A percentile compares a stretch with the other conserved stretches of the same genome.
Conservation (phyloP, 2,113 vertebrate genomes). For the Anguilla japonica region DNA sequence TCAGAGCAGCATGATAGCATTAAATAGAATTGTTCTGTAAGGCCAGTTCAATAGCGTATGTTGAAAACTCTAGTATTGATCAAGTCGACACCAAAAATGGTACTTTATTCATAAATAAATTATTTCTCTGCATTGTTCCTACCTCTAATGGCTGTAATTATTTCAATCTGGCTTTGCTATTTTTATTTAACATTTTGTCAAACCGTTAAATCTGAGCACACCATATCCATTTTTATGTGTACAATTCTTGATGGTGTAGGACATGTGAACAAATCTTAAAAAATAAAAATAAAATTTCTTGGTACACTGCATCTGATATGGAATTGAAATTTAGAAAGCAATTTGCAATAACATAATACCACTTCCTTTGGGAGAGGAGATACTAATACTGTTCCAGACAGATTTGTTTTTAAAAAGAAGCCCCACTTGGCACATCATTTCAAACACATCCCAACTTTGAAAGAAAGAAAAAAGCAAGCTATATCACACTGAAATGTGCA, state of each 20-base stretch:
- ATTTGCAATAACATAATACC: conserved; percentile 13
- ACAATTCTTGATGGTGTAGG: conserved; percentile 34
- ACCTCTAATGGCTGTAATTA: no score
- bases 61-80: no score
- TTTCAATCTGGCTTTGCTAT: no score
- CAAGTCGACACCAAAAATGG: no score
- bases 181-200: no score
- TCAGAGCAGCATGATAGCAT: no score
- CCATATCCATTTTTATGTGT: neutral
- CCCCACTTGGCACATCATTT: conserved; percentile 32
- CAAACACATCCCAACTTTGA: conserved; percentile 24
- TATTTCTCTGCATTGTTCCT: no score
- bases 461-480: neutral
- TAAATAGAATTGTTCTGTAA: no score
- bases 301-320: conserved; percentile 21
- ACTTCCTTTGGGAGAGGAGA: conserved; percentile 20
- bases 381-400: conserved; percentile 19
- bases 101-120: no score
- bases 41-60: no score
- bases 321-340: conserved; percentile 10
- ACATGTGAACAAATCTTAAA: neutral
- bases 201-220: neutral
- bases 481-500: conserved; percentile 35
- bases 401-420: conserved; percentile 26
- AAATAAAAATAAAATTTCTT: conserved; percentile 8